Base-by-base conservation (phyloP, 2,888 invertebrate species). In the Salticus scenicus region DNA sequence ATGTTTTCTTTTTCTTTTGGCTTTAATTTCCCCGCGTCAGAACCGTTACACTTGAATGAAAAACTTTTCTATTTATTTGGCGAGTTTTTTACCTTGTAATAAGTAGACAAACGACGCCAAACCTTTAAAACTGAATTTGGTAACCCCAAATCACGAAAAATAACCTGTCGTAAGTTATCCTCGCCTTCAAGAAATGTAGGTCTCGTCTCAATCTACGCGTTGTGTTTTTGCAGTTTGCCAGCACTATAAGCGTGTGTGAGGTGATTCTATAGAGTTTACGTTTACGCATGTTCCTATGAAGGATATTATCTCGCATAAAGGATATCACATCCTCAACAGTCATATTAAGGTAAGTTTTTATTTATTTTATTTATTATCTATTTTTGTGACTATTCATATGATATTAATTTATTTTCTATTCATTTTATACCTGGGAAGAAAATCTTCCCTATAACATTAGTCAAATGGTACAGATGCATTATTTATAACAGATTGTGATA, bases 161-260 rank as follows among this genome's bases (percentile, higher is more conserved):
- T 74, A 81, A 81, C 81, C 81, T 74, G 81, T 81, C 63, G 80
- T 67, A 73, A 67, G 42, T 63, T 66, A 63, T 63, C 41, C 67
- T 20, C 66, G 67, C 51, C 72, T 63, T 74, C 74, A 69, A 81
- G 81, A 57, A 69, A 81, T 81, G 69, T 81, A 81, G 81, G 79
- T 81, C 74, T 74, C n/a, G n/a, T n/a, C 69, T 66, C 42, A 67
- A n/a, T n/a, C 73, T 47, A 66, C 64, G 33, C 73, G 66, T 28
- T 47, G 69, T 24, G 37, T 57, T 41, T 64, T 63, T 70, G 77
- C 69, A 33, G 69, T 57, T 37, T 31, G 77, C 42, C 28, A 33
- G 66, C 10, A 24, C 42, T 20, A 70, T 63, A 10, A 28, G n/a
- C 27, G 28, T 10, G 57, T 17, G 12, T 57, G 5, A 2, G 4